A percentile compares a stretch with the other conserved stretches of the same genome.
These are phyloP conservation scores for Pelobates cultripes DNA, from an alignment of 2,797 vertebrate genomes.

Conservation along the genomic window DNA sequence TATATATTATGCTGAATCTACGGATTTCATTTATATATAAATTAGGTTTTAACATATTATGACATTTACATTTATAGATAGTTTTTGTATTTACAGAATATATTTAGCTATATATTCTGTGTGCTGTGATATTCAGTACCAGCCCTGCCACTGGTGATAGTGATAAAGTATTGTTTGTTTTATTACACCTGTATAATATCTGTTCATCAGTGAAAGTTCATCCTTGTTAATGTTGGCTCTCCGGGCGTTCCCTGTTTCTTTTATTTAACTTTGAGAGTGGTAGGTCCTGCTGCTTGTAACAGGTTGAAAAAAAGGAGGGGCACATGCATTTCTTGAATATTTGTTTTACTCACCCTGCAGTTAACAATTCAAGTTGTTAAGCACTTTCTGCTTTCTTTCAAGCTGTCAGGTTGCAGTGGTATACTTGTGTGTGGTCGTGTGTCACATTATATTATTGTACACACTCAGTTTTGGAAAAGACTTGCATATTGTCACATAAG, in stretches of 20 bases:
- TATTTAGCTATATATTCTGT: too few relatives aligned
- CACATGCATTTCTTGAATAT: conserved; percentile 11
- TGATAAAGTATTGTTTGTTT: background rate
- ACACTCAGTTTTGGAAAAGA: background rate
- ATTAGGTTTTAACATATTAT: too few relatives aligned
- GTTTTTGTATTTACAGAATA: too few relatives aligned
- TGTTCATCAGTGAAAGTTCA: conserved; percentile 13
- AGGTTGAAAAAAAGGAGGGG: background rate
- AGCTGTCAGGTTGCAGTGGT: background rate
- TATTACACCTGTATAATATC: background rate
- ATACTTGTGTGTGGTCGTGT: background rate
- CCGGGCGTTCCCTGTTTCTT: conserved; percentile 59
- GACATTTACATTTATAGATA: too few relatives aligned
- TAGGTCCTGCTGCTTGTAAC: background rate
- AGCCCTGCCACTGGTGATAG: too few relatives aligned
- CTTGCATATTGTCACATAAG: background rate
- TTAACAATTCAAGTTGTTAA: conserved; percentile 11
- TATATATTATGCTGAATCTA: too few relatives aligned
- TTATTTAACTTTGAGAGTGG: conserved; percentile 8
- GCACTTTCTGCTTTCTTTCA: background rate
- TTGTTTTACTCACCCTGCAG: conserved; percentile 1
- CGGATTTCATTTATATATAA: too few relatives aligned
- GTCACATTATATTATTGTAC: background rate
- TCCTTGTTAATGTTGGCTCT: conserved; percentile 62
- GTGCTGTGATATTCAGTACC: too few relatives aligned